phyloP scores from a whole-genome alignment of 2,888 invertebrate species.

The Epistrophe grossulariae region DNA sequence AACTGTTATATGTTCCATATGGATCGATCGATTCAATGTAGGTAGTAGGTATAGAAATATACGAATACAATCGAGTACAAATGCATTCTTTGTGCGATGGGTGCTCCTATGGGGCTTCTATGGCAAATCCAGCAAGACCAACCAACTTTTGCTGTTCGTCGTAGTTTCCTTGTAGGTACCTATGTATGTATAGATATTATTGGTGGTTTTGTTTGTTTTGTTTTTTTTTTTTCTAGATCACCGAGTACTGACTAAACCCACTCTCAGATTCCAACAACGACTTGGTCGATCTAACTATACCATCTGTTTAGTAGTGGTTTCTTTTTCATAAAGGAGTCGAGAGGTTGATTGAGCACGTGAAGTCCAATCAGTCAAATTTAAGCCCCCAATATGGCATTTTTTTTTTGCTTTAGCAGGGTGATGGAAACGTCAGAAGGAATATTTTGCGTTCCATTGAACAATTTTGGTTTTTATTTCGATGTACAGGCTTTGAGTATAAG shows the following conservation, averaged over 20 bases:
- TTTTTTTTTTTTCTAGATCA: constrained; percentile 23
- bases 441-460: constrained; percentile 58
- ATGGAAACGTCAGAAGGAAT: constrained; percentile 52
- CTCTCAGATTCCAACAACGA: constrained; percentile 32
- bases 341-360: constrained; percentile 50
- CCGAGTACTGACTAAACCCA: constrained; percentile 34
- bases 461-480: constrained; percentile 64
- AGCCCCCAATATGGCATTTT: constrained; percentile 20
- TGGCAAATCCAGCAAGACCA: neutral
- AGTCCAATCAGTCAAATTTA: constrained; percentile 59
- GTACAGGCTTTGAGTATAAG: constrained; percentile 12
- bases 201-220: neutral
- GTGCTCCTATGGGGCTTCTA: constrained; percentile 11
- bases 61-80: constrained; percentile 20
- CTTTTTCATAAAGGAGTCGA: constrained; percentile 16
- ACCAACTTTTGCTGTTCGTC: neutral
- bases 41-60: neutral
- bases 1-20: constrained; percentile 53
- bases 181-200: neutral
- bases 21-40: constrained; percentile 17
- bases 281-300: neutral
- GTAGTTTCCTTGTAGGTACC: constrained; percentile 23
- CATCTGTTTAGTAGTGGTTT: constrained; percentile 49
- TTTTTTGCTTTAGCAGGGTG: constrained; percentile 32
- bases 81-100: constrained; percentile 45